Conservation (phyloP, 2,888 invertebrate species). For the Lasioglossum leucozonium region DNA sequence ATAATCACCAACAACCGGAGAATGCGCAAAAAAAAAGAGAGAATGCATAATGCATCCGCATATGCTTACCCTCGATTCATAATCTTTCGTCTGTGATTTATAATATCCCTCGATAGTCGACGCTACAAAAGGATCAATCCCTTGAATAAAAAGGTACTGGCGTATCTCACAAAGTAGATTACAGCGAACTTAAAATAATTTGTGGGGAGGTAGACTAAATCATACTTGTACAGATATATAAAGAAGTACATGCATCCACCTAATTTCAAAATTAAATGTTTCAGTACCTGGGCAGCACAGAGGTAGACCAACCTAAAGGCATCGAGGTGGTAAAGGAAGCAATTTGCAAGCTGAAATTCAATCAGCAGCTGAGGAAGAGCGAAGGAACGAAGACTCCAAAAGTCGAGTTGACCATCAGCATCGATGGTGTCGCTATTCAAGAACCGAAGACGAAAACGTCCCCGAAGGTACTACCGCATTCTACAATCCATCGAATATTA, state of each 20-base stretch:
- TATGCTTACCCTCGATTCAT: slow-evolving; percentile 18
- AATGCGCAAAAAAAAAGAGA: slow-evolving; percentile 25
- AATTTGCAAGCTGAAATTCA: slow-evolving; percentile 97
- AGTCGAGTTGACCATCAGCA: slow-evolving; percentile 98
- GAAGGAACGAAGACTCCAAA: slow-evolving; percentile 96
- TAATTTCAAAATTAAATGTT: neutral
- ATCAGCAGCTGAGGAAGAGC: slow-evolving; percentile 95
- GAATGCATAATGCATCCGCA: slow-evolving; percentile 37
- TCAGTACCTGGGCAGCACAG: slow-evolving; percentile 96
- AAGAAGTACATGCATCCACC: neutral
- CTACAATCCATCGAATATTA: neutral
- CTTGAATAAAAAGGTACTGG: neutral
- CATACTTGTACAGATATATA: neutral
- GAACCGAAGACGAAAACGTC: slow-evolving; percentile 86
- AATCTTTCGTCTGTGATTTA: neutral
- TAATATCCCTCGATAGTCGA: neutral
- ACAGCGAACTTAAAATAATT: neutral
- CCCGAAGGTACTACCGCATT: slow-evolving; percentile 76
- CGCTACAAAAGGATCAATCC: neutral
- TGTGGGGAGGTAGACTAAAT: neutral
- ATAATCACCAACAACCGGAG: slow-evolving; percentile 23
- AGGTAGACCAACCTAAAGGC: slow-evolving; percentile 98
- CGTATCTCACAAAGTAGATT: neutral
- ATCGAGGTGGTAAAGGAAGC: slow-evolving; percentile 99
- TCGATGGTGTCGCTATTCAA: slow-evolving; percentile 97